Percentiles rank a stretch among this genome's conserved stretches.
These are phyloP conservation scores for Cossypha dichroa DNA, from an alignment of 2,797 vertebrate species.

Conservation along the genomic window DNA sequence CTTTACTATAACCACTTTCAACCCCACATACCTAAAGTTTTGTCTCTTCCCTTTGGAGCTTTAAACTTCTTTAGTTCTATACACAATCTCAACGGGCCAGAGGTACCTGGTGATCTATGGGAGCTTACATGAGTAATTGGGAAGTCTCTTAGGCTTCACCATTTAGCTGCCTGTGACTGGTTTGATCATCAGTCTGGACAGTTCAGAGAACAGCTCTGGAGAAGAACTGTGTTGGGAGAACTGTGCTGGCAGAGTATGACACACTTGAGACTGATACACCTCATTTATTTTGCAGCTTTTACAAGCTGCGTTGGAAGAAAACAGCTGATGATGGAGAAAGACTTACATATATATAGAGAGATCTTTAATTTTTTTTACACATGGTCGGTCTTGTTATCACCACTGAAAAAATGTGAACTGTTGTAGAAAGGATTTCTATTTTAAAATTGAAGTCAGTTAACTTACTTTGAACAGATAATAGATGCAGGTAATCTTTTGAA, in stretches of 20 bases:
- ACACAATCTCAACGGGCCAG: neutral
- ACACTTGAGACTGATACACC: neutral
- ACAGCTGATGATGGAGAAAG: neutral
- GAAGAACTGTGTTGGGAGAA: neutral
- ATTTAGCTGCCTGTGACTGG: neutral
- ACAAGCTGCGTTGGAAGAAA: neutral
- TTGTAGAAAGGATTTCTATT: neutral
- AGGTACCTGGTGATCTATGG: neutral
- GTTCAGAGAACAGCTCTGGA: neutral
- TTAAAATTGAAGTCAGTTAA: neutral
- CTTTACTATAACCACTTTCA: neutral
- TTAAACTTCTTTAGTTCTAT: neutral
- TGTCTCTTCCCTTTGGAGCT: neutral
- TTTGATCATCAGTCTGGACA: neutral
- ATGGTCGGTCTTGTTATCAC: neutral
- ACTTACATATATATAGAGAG: neutral
- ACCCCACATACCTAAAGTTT: neutral
- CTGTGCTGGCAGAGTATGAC: neutral
- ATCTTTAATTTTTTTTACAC: neutral
- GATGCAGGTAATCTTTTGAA: slow-evolving; percentile 2
- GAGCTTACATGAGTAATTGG: neutral
- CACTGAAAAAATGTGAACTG: neutral
- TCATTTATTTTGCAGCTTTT: neutral
- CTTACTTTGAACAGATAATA: neutral
- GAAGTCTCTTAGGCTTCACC: neutral